phyloP scores from a whole-genome alignment of 2,797 vertebrate genomes.

The Betta splendens region DNA sequence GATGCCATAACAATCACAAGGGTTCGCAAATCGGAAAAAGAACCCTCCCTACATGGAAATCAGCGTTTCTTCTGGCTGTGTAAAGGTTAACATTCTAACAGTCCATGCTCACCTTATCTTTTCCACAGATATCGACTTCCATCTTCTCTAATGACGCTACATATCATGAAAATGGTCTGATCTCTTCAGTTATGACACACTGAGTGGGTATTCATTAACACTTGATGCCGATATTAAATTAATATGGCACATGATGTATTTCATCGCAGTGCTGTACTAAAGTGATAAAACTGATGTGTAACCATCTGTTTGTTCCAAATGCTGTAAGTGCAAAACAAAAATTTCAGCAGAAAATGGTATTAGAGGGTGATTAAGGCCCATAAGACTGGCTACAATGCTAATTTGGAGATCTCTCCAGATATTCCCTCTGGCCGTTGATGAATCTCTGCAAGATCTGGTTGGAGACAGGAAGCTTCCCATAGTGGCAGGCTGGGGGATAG shows the following conservation, averaged over 20 bases:
- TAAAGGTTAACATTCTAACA: constrained; percentile 58
- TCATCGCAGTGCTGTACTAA: constrained; percentile 23
- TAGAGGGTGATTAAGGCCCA: constrained; percentile 30
- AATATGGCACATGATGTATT: constrained; percentile 50
- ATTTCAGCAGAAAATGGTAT: constrained; percentile 9
- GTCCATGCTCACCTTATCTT: constrained; percentile 67
- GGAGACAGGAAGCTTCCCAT: constrained; percentile 71
- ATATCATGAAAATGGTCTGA: constrained; percentile 73
- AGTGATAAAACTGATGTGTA: constrained; percentile 30
- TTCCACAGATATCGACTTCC: constrained; percentile 65
- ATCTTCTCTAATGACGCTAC: constrained; percentile 67
- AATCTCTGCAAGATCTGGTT: constrained; percentile 52
- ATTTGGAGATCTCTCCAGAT: constrained; percentile 62
- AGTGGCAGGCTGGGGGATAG: constrained; percentile 51
- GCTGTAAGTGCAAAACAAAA: constrained; percentile 16
- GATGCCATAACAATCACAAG: constrained; percentile 8
- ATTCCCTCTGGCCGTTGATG: constrained; percentile 61
- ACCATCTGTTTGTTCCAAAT: no score
- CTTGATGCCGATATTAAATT: constrained; percentile 67
- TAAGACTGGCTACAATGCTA: constrained; percentile 48
- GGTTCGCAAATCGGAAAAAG: no score
- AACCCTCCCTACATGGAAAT: no score
- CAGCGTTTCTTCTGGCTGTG: constrained; percentile 10
- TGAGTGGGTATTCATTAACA: constrained; percentile 78
- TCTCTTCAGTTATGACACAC: constrained; percentile 71